Conservation (phyloP, 1,140 invertebrate species). For the Conopomorpha cramerella region DNA sequence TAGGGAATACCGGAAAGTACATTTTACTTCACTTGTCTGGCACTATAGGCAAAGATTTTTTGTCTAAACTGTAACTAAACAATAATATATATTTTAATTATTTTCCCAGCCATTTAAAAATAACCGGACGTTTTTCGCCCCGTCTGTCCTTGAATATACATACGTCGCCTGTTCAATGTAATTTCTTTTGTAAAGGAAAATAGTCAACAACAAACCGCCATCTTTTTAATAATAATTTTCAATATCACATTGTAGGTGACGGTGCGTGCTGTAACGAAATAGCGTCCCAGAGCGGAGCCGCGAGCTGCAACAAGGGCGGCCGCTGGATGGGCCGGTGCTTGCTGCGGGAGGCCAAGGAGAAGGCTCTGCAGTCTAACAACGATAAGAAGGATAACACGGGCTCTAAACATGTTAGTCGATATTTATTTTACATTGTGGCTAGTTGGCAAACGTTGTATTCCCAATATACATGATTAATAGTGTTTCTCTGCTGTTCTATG, state of each 20-base stretch:
- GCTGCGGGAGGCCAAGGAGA: conserved; percentile 36
- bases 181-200: too few relatives aligned
- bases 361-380: conserved; percentile 18
- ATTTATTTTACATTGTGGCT: too few relatives aligned
- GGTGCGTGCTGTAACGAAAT: conserved; percentile 24
- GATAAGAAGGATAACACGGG: conserved; percentile 30
- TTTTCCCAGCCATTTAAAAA: background rate
- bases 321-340: conserved; percentile 52
- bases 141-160: too few relatives aligned
- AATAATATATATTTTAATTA: background rate
- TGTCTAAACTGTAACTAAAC: background rate
- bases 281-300: conserved; percentile 8
- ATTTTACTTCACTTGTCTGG: too few relatives aligned
- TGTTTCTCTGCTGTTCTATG: too few relatives aligned
- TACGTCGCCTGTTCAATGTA: background rate
- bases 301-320: conserved; percentile 23
- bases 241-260: conserved; percentile 21
- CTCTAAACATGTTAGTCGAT: conserved; percentile 15
- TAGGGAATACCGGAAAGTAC: too few relatives aligned
- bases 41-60: background rate
- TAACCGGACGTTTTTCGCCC: background rate
- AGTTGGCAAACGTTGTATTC: too few relatives aligned
- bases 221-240: too few relatives aligned
- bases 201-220: too few relatives aligned
- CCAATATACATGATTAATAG: too few relatives aligned